Conservation (phyloP, 2,888 invertebrate genomes). For the Junonia oenone region DNA sequence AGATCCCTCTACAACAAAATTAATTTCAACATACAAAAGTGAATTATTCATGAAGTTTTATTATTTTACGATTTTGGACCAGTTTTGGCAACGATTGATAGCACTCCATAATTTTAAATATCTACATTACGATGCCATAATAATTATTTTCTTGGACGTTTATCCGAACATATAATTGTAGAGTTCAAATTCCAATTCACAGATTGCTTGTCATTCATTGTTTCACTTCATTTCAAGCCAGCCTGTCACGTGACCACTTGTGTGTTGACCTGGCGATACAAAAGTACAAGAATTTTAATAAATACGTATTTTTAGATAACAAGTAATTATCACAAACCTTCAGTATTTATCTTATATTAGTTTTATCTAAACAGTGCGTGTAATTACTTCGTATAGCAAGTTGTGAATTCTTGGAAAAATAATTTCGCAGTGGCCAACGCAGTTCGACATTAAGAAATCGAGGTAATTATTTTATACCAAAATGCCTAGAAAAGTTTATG, state of each 20-base stretch:
- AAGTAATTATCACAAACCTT: not conserved
- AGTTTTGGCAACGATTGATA: not conserved
- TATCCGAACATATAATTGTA: constrained; percentile 9
- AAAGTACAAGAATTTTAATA: constrained; percentile 11
- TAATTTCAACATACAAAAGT: too few relatives aligned
- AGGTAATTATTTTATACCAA: constrained; percentile 62
- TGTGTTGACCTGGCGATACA: constrained; percentile 14
- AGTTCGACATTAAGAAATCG: constrained; percentile 40
- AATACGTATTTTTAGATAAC: constrained; percentile 2
- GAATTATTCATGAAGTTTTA: not conserved
- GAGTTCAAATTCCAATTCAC: constrained; percentile 21
- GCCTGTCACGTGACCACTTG: constrained; percentile 10
- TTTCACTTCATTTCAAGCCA: constrained; percentile 7
- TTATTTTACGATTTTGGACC: not conserved
- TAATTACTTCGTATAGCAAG: not conserved
- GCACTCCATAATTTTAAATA: not conserved
- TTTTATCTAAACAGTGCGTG: constrained; percentile 4
- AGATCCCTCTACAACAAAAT: too few relatives aligned
- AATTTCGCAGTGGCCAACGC: constrained; percentile 44
- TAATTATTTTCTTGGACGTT: not conserved
- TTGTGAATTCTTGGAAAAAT: constrained; percentile 17
- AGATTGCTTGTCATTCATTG: constrained; percentile 12
- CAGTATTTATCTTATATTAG: constrained; percentile 18
- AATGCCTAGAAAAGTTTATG: constrained; percentile 85
- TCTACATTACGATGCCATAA: not conserved